Evolutionary conservation across 2,113 vertebrate genomes (phyloP).

Genomic region (Stegastes partitus): DNA sequence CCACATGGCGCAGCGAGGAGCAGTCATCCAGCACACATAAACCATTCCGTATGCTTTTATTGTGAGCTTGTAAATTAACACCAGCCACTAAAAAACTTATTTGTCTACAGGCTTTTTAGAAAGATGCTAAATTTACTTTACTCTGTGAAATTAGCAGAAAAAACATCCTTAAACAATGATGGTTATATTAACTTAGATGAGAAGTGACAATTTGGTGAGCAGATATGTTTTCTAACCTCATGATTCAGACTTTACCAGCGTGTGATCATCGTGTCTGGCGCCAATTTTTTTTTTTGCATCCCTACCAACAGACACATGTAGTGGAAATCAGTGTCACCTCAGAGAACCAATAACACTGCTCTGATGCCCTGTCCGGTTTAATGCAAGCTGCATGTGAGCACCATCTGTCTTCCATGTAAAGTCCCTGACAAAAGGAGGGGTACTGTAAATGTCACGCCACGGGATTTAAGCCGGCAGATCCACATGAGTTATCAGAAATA

Average conservation of each 20-base stretch:
- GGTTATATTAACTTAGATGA: too few species aligned
- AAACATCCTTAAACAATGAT: too few species aligned
- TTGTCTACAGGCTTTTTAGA: neutral
- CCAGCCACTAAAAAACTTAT: slow-evolving; percentile 7
- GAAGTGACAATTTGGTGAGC: too few species aligned
- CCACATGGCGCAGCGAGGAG: slow-evolving; percentile 34
- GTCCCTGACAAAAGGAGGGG: neutral
- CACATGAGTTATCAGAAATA: slow-evolving; percentile 62
- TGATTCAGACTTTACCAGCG: too few species aligned
- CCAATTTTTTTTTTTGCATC: too few species aligned
- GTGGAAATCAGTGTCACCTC: neutral
- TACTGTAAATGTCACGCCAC: slow-evolving; percentile 34
- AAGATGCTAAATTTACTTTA: neutral
- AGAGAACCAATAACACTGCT: neutral
- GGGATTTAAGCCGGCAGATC: slow-evolving; percentile 50
- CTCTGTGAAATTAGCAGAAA: too few species aligned
- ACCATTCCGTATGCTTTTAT: slow-evolving; percentile 13
- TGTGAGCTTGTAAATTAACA: slow-evolving; percentile 30
- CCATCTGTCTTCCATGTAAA: slow-evolving; percentile 50
- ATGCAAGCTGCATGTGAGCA: slow-evolving; percentile 5
- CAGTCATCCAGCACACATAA: slow-evolving; percentile 13
- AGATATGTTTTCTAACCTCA: too few species aligned
- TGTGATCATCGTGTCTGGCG: too few species aligned
- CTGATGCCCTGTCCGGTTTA: slow-evolving; percentile 17
- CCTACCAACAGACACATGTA: neutral